A percentile compares a stretch with the other conserved stretches of the same genome.
Conservation (phyloP, 2,888 invertebrate genomes). For the Heliothis peltigera region DNA sequence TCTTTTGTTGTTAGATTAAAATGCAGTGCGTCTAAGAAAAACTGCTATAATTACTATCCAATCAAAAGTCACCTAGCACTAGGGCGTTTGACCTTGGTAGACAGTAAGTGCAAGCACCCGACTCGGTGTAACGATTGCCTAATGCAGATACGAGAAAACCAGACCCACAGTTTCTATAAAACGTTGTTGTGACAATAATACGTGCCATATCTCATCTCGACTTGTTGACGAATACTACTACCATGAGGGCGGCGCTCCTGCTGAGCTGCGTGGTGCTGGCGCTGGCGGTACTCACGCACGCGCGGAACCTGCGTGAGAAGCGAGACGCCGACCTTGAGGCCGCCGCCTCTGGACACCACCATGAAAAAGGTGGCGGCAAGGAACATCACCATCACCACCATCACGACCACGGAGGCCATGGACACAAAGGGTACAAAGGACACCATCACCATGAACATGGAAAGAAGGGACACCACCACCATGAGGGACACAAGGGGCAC, state of each 20-base stretch:
- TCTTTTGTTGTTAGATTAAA: too few relatives aligned
- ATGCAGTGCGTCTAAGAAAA: not conserved
- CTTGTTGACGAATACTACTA: constrained; percentile 68
- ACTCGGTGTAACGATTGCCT: constrained; percentile 78
- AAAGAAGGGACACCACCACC: constrained; percentile 93
- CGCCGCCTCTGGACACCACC: constrained; percentile 83
- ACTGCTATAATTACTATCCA: constrained; percentile 35
- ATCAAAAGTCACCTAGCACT: constrained; percentile 47
- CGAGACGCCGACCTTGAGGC: constrained; percentile 87
- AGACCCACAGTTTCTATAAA: constrained; percentile 84
- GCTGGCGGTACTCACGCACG: constrained; percentile 82
- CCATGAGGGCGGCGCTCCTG: constrained; percentile 78
- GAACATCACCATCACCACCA: constrained; percentile 91
- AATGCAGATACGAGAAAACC: constrained; percentile 79
- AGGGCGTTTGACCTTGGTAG: constrained; percentile 78
- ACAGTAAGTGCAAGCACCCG: constrained; percentile 73
- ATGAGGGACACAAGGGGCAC: constrained; percentile 91
- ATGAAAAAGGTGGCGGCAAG: constrained; percentile 90
- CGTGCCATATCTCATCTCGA: constrained; percentile 75
- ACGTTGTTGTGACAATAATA: constrained; percentile 73
- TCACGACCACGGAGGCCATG: constrained; percentile 91
- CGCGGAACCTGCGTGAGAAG: constrained; percentile 82
- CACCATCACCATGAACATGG: constrained; percentile 92
- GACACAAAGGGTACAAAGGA: constrained; percentile 92
- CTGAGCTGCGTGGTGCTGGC: constrained; percentile 75